A percentile compares a stretch with the other conserved stretches of the same genome.
Conservation (phyloP, 2,797 vertebrate species). For the Lithobates pipiens region DNA sequence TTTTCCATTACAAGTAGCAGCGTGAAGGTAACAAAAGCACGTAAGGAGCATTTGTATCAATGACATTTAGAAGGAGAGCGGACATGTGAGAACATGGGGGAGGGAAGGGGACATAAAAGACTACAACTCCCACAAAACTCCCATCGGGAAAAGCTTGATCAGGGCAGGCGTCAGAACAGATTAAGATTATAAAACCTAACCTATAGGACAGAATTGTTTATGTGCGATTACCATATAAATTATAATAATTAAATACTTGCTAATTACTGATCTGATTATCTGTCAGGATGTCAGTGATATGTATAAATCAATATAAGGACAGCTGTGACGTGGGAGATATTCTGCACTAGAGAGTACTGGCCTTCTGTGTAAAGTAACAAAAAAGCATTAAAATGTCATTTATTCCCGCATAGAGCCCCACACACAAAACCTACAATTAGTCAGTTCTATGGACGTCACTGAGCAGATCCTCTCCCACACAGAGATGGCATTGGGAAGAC, state of each 20-base stretch:
- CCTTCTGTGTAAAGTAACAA: conserved; percentile 36
- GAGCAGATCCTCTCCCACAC: conserved; percentile 53
- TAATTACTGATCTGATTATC: conserved; percentile 29
- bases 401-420: conserved; percentile 26
- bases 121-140: conserved; percentile 55
- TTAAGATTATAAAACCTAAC: conserved; percentile 12
- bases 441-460: conserved; percentile 54
- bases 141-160: neutral
- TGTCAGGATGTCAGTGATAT: neutral
- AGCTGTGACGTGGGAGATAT: conserved; percentile 44
- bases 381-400: conserved; percentile 34
- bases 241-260: neutral
- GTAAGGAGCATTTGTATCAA: conserved; percentile 39
- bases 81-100: neutral
- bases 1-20: neutral
- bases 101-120: neutral
- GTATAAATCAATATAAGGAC: neutral
- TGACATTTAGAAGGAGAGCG: conserved; percentile 47
- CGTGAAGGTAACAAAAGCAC: conserved; percentile 2
- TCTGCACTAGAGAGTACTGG: neutral
- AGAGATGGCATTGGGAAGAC: conserved; percentile 41
- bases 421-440: conserved; percentile 51
- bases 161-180: conserved; percentile 13
- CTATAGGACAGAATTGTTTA: neutral
- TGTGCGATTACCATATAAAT: neutral